Base-by-base conservation (phyloP, 2,797 vertebrate species). In the Antennarius maculatus region DNA sequence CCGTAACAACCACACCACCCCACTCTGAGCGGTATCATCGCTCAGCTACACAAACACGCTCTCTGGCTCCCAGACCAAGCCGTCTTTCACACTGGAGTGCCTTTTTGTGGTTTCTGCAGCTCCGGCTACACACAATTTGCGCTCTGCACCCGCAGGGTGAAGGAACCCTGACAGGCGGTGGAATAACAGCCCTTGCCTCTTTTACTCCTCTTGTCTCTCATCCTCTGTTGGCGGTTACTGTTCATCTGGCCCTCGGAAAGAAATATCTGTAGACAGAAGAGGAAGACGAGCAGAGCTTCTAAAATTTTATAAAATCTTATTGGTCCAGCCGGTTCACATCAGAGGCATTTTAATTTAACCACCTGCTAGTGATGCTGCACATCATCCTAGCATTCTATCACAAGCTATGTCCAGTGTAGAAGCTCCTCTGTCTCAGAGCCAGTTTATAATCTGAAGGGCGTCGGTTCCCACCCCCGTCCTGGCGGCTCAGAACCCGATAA, bases 1-100 rank as follows among this genome's bases (percentile, higher is more conserved):
- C 1, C 3, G 28, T 74, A 13, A 13, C 50, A 39, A 39, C 37
- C 7, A 10, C 37, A 39, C 37, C 2, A 5, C 56, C 46, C 8
- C 47, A 16, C 18, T 51, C 6, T 39, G 71, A 80, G 74, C 54
- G 61, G 65, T 52, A 66, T 62, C 67, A 71, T 62, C 77, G 81
- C 74, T 78, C 77, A 79, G 78, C 63, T 86, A 64, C 64, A 76
- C 70, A 86, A 86, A 89, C 72, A 85, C 86, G 84, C 82, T 46
- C 0, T 1, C 49, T 4, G 66, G 68, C 80, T 81, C 69, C 28
- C 57, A 54, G 55, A 42, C 50, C 0, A 49, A 82, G 84, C 81
- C 80, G 65, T 84, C 85, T 82, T 72, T 69, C 71, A 83, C 80
- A 82, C 74, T 7, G 54, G 59, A 76, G 60, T 51, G 65, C 74